These are phyloP conservation scores for Caenorhabditis zanzibari DNA, from an alignment of 2,888 invertebrate species.

Conservation along the genomic window DNA sequence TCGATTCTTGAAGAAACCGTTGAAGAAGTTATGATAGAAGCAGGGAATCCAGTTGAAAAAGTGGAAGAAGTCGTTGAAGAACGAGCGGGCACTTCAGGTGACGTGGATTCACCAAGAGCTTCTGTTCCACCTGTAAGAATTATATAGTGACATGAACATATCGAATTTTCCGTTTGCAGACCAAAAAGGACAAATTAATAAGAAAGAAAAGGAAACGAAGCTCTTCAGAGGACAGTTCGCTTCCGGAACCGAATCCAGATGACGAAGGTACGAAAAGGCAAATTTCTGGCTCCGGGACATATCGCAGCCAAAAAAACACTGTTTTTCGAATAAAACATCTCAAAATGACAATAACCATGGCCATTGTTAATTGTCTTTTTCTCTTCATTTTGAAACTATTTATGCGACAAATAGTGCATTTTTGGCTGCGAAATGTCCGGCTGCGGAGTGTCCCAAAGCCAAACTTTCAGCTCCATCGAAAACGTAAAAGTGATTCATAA, in stretches of 20 bases:
- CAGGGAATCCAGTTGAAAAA: neutral
- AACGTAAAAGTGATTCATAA: too few relatives aligned
- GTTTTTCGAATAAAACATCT: too few relatives aligned
- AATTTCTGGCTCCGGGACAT: too few relatives aligned
- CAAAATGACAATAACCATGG: too few relatives aligned
- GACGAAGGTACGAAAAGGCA: neutral
- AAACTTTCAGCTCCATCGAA: too few relatives aligned
- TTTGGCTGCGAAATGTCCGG: too few relatives aligned
- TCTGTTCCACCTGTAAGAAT: conserved; percentile 8
- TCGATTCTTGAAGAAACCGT: conserved; percentile 1
- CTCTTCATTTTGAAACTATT: too few relatives aligned
- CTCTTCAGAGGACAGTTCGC: conserved; percentile 37
- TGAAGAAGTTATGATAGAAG: neutral
- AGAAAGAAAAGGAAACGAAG: conserved; percentile 39
- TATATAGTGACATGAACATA: too few relatives aligned
- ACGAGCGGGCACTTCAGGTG: neutral
- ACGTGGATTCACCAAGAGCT: conserved; percentile 16
- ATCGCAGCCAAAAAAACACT: too few relatives aligned
- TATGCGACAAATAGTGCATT: too few relatives aligned
- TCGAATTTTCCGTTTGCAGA: neutral
- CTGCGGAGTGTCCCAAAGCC: too few relatives aligned
- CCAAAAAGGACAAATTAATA: neutral
- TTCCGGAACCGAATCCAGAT: neutral
- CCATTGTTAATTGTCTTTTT: too few relatives aligned
- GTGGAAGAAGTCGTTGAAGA: conserved; percentile 10